These are phyloP conservation scores for Pipa parva DNA, from an alignment of 2,113 vertebrate genomes.

Conservation along the genomic window DNA sequence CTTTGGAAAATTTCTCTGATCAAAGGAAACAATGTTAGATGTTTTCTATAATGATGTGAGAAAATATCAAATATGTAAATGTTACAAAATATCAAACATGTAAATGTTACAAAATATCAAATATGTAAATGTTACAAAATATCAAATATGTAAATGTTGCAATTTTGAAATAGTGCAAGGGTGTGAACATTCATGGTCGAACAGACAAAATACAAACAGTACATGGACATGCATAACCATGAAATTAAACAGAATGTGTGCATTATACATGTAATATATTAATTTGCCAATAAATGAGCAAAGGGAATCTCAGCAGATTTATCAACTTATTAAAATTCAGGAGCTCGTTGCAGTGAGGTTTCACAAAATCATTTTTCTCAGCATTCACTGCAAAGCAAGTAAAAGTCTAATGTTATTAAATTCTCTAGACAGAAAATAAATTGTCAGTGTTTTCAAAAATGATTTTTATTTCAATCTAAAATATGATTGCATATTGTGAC, in stretches of 20 bases:
- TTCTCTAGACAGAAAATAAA: conserved; percentile 37
- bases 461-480: conserved; percentile 37
- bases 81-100: no score
- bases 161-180: no score
- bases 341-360: conserved; percentile 14
- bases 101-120: no score
- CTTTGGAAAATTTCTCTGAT: no score
- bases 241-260: background rate
- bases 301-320: conserved; percentile 27
- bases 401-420: conserved; percentile 33
- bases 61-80: no score
- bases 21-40: no score
- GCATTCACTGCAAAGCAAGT: conserved; percentile 16
- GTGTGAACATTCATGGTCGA: background rate
- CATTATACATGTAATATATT: conserved; percentile 32
- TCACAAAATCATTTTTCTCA: conserved; percentile 31
- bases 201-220: no score
- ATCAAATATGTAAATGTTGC: no score
- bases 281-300: conserved; percentile 40
- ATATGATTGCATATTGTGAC: conserved; percentile 34
- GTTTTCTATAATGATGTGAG: no score
- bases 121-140: no score
- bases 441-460: conserved; percentile 40
- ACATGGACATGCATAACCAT: no score
- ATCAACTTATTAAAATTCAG: conserved; percentile 35